Evolutionary conservation across 2,113 vertebrate genomes (phyloP).

Genomic region (Panurus biarmicus): DNA sequence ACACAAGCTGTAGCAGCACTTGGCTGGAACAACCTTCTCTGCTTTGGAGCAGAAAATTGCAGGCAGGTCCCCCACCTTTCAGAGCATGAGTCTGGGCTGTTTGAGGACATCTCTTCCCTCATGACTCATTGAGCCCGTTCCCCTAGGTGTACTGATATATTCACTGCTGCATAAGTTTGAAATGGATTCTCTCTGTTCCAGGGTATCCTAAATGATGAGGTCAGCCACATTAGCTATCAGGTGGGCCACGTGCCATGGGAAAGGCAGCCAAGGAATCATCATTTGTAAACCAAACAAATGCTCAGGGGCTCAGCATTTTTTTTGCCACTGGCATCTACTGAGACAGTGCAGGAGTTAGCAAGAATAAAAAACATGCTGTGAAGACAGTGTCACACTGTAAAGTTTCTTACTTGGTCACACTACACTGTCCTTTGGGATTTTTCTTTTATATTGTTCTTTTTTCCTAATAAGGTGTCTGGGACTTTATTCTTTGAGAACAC

Average conservation of each 20-base stretch:
- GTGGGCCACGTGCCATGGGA: background rate
- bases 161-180: background rate
- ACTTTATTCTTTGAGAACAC: background rate
- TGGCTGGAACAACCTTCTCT: background rate
- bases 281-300: background rate
- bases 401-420: background rate
- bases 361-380: background rate
- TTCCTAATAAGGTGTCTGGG: background rate
- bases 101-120: background rate
- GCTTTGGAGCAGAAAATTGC: background rate
- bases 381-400: background rate
- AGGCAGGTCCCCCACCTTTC: background rate
- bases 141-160: background rate
- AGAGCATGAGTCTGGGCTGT: background rate
- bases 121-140: background rate
- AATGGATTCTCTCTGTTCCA: background rate
- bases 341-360: background rate
- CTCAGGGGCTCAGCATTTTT: background rate
- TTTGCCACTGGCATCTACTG: background rate
- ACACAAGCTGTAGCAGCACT: background rate
- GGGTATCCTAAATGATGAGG: background rate
- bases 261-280: background rate
- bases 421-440: background rate
- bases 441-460: background rate
- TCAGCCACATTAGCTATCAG: background rate